Percentiles rank a stretch among this genome's conserved stretches.
Conservation (phyloP, 2,888 invertebrate species). For the Tupiocoris notatus region DNA sequence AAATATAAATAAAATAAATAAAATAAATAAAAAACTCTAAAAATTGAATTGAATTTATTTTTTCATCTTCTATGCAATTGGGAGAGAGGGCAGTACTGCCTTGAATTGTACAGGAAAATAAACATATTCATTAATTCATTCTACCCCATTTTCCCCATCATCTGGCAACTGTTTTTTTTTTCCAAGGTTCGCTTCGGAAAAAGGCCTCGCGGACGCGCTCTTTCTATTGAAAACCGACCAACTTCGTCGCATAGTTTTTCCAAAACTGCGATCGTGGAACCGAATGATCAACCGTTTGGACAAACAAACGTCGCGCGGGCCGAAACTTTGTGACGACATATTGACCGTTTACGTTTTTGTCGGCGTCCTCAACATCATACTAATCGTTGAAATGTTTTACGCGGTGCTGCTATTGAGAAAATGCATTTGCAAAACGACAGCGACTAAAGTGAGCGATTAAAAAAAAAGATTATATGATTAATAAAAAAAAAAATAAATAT, state of each 20-base stretch:
- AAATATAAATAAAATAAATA: no score
- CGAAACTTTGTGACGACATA: slow-evolving; percentile 30
- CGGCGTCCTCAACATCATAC: slow-evolving; percentile 23
- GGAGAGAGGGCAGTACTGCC: no score
- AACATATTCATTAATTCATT: no score
- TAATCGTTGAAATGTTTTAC: slow-evolving; percentile 28
- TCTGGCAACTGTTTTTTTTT: no score
- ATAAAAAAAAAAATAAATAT: background rate
- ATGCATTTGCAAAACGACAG: slow-evolving; percentile 3
- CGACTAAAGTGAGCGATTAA: background rate
- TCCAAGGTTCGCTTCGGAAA: slow-evolving; percentile 18
- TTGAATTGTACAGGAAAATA: no score
- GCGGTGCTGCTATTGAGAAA: slow-evolving; percentile 24
- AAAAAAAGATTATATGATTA: background rate
- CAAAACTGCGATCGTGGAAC: slow-evolving; percentile 28
- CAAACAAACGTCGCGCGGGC: slow-evolving; percentile 15
- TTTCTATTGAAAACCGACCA: slow-evolving; percentile 17
- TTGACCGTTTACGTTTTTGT: slow-evolving; percentile 20
- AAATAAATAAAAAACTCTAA: no score
- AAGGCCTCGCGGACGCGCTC: slow-evolving; percentile 12
- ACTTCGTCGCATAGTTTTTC: slow-evolving; percentile 21
- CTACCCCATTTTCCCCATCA: no score
- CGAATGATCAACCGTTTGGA: slow-evolving; percentile 28
- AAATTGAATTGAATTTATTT: no score
- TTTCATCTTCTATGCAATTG: no score